Conservation (phyloP, 2,113 vertebrate species). For the Corythaeola cristata region DNA sequence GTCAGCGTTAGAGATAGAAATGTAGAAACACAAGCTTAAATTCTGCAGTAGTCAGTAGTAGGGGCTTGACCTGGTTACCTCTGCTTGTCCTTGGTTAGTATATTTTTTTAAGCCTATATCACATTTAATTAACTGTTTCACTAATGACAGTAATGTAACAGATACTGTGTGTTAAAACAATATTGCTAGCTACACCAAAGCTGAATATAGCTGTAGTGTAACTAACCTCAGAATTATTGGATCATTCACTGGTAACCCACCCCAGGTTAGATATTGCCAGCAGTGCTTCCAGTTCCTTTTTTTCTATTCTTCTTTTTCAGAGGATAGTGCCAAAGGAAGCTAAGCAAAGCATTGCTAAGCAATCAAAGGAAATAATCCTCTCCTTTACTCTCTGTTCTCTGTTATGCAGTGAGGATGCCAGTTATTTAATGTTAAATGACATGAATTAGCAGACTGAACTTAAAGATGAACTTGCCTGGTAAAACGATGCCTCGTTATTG, state of each 20-base stretch:
- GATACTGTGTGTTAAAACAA: background rate
- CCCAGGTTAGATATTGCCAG: background rate
- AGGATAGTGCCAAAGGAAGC: background rate
- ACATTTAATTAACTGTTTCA: background rate
- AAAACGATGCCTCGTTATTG: background rate
- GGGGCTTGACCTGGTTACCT: background rate
- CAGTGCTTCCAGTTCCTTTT: background rate
- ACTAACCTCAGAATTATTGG: background rate
- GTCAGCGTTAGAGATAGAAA: background rate
- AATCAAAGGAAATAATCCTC: background rate
- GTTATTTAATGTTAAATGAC: background rate
- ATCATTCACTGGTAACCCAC: background rate
- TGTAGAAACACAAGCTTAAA: background rate
- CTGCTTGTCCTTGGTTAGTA: background rate
- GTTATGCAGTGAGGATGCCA: background rate
- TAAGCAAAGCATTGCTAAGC: background rate
- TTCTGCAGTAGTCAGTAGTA: background rate
- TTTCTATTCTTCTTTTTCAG: background rate
- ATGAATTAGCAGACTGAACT: background rate
- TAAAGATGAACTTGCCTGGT: background rate
- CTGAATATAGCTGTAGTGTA: background rate
- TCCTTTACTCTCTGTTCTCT: background rate
- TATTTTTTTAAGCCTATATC: background rate
- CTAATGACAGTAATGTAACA: background rate
- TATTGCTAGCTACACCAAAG: background rate